Evolutionary conservation across 2,797 vertebrate genomes (phyloP).

Genomic region (Brotula barbata): DNA sequence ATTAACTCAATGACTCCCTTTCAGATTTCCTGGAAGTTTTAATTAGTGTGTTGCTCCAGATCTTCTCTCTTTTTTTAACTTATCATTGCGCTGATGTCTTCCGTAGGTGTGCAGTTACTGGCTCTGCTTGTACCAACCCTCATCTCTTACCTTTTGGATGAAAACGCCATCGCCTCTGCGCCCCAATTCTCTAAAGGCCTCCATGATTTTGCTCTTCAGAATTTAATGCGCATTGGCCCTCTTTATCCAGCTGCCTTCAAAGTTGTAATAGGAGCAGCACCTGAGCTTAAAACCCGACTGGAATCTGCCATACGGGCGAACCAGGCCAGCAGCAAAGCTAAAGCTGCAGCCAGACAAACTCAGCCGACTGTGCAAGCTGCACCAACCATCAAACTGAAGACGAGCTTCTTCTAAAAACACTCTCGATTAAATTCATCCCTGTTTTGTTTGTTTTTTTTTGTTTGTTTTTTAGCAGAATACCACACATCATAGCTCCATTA

Average conservation of each 20-base stretch:
- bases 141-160: slow-evolving; percentile 94
- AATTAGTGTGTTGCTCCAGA: background rate
- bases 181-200: slow-evolving; percentile 86
- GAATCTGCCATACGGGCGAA: slow-evolving; percentile 94
- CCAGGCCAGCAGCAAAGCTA: slow-evolving; percentile 93
- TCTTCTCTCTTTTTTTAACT: background rate
- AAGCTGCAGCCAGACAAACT: slow-evolving; percentile 86
- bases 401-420: slow-evolving; percentile 90
- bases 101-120: slow-evolving; percentile 90
- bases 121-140: slow-evolving; percentile 95
- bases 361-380: slow-evolving; percentile 87
- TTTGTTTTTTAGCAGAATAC: slow-evolving; percentile 24
- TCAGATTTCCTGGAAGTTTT: background rate
- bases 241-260: slow-evolving; percentile 97
- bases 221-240: slow-evolving; percentile 96
- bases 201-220: slow-evolving; percentile 96
- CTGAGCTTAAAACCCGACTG: slow-evolving; percentile 93
- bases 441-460: slow-evolving; percentile 29
- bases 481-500: slow-evolving; percentile 31
- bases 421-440: slow-evolving; percentile 20
- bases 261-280: slow-evolving; percentile 93
- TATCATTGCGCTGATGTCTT: slow-evolving; percentile 24
- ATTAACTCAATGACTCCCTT: too few species aligned
- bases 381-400: slow-evolving; percentile 99
- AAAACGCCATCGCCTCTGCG: slow-evolving; percentile 87